Conservation (phyloP, 2,888 invertebrate species). For the Adelphocoris suturalis region DNA sequence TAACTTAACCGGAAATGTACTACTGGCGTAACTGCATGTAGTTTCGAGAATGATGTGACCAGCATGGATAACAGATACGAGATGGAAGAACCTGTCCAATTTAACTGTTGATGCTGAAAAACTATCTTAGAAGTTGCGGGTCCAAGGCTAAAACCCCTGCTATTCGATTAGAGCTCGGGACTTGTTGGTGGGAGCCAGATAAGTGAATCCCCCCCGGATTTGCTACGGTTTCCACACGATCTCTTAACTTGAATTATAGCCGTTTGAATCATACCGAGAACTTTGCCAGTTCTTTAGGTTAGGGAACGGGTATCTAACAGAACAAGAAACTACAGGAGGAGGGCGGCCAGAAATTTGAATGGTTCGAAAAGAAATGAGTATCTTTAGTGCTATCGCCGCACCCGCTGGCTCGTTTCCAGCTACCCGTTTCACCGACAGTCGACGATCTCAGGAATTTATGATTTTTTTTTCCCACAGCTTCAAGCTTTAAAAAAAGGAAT, state of each 20-base stretch:
- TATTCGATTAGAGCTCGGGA: background rate
- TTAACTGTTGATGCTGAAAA: background rate
- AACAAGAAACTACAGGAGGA: background rate
- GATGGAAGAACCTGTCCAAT: background rate
- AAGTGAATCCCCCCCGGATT: background rate
- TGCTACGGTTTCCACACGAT: background rate
- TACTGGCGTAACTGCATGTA: no score
- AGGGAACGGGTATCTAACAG: background rate
- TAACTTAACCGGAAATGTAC: no score
- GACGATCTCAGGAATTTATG: slow-evolving; percentile 2
- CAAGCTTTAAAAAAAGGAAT: background rate
- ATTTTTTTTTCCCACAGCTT: background rate
- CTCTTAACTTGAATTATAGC: background rate
- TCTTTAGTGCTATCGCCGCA: slow-evolving; percentile 2
- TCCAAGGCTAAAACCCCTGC: background rate
- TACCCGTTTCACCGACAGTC: background rate
- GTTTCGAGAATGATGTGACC: no score
- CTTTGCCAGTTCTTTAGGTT: background rate
- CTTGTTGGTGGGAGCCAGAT: background rate
- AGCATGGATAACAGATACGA: no score
- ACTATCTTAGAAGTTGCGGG: background rate
- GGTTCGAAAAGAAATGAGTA: background rate
- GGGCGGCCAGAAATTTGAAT: slow-evolving; percentile 1
- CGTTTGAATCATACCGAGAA: background rate
- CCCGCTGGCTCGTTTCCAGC: background rate